Conservation (phyloP, 2,888 invertebrate species). For the Limenitis camilla region DNA sequence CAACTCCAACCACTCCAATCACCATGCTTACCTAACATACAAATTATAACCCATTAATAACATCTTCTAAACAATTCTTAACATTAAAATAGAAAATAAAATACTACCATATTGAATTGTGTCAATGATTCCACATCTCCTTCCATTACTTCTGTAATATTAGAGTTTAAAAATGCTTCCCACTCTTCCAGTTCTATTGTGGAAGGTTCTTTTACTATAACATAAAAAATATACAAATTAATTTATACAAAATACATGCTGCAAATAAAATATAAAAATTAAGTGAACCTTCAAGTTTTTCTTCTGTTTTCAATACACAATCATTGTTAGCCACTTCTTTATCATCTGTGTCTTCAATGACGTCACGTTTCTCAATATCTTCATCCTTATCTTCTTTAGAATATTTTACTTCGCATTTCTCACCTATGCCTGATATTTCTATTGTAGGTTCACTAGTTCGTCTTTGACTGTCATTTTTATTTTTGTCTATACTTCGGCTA, state of each 20-base stretch:
- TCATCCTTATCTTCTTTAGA: slow-evolving; percentile 63
- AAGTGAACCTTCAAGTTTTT: slow-evolving; percentile 49
- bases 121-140: slow-evolving; percentile 84
- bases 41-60: too few relatives aligned
- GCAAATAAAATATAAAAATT: too few relatives aligned
- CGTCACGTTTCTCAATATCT: slow-evolving; percentile 59
- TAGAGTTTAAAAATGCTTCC: slow-evolving; percentile 86
- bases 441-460: slow-evolving; percentile 64
- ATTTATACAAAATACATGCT: too few relatives aligned
- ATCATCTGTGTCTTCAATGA: slow-evolving; percentile 61
- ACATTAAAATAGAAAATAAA: too few relatives aligned
- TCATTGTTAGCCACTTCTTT: slow-evolving; percentile 63
- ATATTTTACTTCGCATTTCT: slow-evolving; percentile 41
- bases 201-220: slow-evolving; percentile 67
- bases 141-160: slow-evolving; percentile 87
- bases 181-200: slow-evolving; percentile 91
- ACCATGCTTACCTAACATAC: too few relatives aligned
- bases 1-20: slow-evolving; percentile 58
- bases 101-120: slow-evolving; percentile 78
- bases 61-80: too few relatives aligned
- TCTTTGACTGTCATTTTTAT: slow-evolving; percentile 51
- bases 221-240: neutral
- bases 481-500: slow-evolving; percentile 65
- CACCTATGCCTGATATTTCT: slow-evolving; percentile 46
- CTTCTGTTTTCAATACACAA: slow-evolving; percentile 42